Conservation (phyloP, 2,888 invertebrate genomes). For the Lasioglossum calceatum region DNA sequence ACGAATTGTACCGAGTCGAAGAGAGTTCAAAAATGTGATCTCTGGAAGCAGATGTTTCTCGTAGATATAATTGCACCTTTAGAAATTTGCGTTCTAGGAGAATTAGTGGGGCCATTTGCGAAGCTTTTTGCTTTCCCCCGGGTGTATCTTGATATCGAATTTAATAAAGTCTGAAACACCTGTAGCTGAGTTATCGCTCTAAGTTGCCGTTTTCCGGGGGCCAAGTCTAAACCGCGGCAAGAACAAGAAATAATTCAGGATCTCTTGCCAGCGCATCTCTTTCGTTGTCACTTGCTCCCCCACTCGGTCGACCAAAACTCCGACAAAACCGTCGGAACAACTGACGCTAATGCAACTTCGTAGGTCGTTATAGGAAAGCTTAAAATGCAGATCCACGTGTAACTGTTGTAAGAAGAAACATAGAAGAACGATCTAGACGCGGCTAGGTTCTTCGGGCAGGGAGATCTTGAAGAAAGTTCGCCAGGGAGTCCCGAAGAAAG, state of each 20-base stretch:
- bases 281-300: conserved; percentile 29
- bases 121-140: not conserved
- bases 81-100: not conserved
- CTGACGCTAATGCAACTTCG: conserved; percentile 62
- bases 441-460: not conserved
- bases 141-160: conserved; percentile 55
- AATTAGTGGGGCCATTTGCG: not conserved
- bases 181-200: conserved; percentile 81
- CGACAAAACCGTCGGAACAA: conserved; percentile 51
- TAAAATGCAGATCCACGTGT: conserved; percentile 52
- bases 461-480: conserved; percentile 6
- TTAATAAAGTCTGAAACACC: conserved; percentile 78
- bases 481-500: not conserved
- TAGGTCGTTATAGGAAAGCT: conserved; percentile 57
- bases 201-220: conserved; percentile 72
- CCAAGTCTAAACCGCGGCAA: conserved; percentile 63
- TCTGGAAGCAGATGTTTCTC: not conserved
- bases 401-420: conserved; percentile 22
- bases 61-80: not conserved
- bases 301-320: conserved; percentile 44
- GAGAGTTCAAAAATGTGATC: not conserved
- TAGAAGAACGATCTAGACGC: conserved; percentile 1
- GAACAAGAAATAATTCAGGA: conserved; percentile 60
- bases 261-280: conserved; percentile 40
- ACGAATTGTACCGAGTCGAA: too few relatives aligned